Percentiles rank a stretch among this genome's conserved stretches.
Evolutionary conservation across 2,888 invertebrate genomes (phyloP).

Genomic region (Cosmia pyralina): DNA sequence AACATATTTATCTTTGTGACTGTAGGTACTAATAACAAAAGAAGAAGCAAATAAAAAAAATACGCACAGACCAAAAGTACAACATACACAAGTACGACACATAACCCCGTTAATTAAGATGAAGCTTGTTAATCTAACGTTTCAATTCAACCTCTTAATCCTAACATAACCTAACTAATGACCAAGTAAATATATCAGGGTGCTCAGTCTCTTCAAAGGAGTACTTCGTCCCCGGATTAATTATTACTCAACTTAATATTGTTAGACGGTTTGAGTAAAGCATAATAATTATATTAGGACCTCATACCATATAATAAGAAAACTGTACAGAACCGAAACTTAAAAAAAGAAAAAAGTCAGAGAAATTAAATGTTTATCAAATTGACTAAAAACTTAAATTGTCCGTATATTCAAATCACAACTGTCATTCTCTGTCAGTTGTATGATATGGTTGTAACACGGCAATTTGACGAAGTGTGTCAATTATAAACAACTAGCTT

Average conservation of each 20-base stretch:
- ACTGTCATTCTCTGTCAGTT: neutral
- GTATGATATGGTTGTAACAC: neutral
- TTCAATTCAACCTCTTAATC: conserved; percentile 43
- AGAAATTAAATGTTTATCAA: neutral
- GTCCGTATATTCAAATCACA: neutral
- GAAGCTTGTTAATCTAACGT: conserved; percentile 19
- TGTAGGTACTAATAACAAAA: neutral
- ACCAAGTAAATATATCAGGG: conserved; percentile 39
- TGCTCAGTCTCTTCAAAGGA: conserved; percentile 48
- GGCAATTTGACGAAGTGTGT: no score
- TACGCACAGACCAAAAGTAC: neutral
- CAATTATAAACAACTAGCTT: no score
- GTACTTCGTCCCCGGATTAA: conserved; percentile 48
- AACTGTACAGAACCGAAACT: neutral
- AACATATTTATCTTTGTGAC: neutral
- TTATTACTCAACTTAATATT: conserved; percentile 53
- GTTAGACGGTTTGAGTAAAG: conserved; percentile 44
- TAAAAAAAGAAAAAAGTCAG: neutral
- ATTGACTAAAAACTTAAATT: neutral
- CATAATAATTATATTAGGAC: conserved; percentile 29
- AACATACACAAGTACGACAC: neutral
- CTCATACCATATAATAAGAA: conserved; percentile 4
- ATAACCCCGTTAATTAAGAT: conserved; percentile 14
- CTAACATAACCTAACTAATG: conserved; percentile 48
- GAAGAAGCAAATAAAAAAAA: neutral